Percentiles rank a stretch among this genome's conserved stretches.
Evolutionary conservation across 2,113 vertebrate species (phyloP).

Genomic region (Phoxinus phoxinus): DNA sequence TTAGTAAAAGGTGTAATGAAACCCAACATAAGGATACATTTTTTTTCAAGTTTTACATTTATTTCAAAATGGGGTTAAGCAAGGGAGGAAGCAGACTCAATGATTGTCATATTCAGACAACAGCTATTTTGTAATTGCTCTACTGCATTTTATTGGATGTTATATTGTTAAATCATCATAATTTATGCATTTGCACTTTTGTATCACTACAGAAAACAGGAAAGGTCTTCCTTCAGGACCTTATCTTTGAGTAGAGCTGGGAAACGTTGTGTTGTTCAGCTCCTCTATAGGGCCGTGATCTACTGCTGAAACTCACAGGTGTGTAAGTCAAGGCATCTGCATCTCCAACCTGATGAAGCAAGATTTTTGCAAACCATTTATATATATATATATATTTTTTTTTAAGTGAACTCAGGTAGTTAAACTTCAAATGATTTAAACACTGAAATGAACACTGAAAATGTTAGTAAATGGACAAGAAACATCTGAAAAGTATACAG

Average conservation of each 20-base stretch:
- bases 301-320: constrained; percentile 21
- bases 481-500: background rate
- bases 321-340: constrained; percentile 32
- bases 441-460: background rate
- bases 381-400: background rate
- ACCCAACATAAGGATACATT: background rate
- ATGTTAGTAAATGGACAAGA: background rate
- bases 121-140: background rate
- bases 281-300: constrained; percentile 24
- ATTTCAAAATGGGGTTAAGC: too few relatives aligned
- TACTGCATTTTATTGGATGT: background rate
- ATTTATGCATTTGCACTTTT: background rate
- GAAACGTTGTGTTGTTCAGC: constrained; percentile 14
- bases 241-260: constrained; percentile 28
- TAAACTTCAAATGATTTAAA: background rate
- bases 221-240: background rate
- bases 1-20: background rate
- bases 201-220: background rate
- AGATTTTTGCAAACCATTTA: background rate
- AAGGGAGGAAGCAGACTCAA: background rate
- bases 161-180: background rate
- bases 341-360: background rate
- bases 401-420: background rate
- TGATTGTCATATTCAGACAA: background rate
- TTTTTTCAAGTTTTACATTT: too few relatives aligned